These are phyloP conservation scores for Tachina lurida DNA, from an alignment of 2,888 invertebrate species.

Conservation along the genomic window DNA sequence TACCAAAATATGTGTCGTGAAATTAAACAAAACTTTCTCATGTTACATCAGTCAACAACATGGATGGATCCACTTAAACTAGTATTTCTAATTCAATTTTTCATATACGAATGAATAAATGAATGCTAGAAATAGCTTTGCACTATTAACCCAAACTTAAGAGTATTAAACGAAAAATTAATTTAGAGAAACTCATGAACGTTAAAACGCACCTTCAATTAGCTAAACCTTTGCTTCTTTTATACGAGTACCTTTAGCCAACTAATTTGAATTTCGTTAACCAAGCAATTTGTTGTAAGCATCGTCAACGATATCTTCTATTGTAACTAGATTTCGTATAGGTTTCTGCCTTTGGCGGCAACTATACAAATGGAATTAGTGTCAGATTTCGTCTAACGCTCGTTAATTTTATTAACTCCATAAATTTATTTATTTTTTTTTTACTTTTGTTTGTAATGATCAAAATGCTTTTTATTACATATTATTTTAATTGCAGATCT, in stretches of 20 bases:
- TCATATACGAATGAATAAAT: no score
- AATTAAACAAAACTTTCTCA: background rate
- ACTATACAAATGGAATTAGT: background rate
- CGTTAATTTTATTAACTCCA: conserved; percentile 1
- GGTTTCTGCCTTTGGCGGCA: background rate
- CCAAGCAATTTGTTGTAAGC: background rate
- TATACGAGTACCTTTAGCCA: background rate
- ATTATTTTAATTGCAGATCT: conserved; percentile 27
- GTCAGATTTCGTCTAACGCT: conserved; percentile 5
- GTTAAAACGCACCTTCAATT: background rate
- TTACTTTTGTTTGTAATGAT: background rate
- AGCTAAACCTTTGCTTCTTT: background rate
- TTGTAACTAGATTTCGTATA: no score
- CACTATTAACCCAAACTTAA: no score
- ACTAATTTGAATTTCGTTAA: background rate
- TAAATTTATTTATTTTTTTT: conserved; percentile 7
- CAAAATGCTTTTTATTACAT: background rate
- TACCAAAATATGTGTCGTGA: no score
- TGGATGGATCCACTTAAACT: no score
- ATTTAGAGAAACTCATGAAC: no score
- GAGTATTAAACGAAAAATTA: no score
- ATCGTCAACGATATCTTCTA: background rate
- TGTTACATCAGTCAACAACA: no score
- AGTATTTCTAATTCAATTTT: no score
- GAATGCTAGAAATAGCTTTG: no score